A percentile compares a stretch with the other conserved stretches of the same genome.
Evolutionary conservation across 1,140 invertebrate species (phyloP).

Genomic region (Drosophila pallidifrons): DNA sequence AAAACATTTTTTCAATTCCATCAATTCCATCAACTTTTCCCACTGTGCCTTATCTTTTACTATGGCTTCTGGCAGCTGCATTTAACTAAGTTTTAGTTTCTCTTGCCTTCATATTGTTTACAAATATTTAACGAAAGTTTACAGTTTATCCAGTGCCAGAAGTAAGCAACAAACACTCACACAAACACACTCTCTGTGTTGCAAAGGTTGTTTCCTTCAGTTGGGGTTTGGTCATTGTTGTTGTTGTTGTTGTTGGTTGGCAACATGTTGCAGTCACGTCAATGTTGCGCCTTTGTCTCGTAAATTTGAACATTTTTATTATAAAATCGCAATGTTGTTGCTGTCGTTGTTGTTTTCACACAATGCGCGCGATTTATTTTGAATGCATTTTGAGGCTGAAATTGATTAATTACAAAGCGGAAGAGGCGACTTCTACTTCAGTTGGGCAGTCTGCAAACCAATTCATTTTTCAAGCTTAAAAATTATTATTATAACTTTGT

Average conservation of each 20-base stretch:
- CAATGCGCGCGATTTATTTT: conserved; percentile 75
- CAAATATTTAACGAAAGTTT: conserved; percentile 72
- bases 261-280: conserved; percentile 69
- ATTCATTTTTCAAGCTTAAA: conserved; percentile 66
- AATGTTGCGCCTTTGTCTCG: conserved; percentile 77
- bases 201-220: conserved; percentile 35
- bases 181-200: conserved; percentile 8
- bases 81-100: conserved; percentile 35
- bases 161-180: conserved; percentile 39
- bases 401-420: conserved; percentile 79
- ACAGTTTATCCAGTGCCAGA: conserved; percentile 31
- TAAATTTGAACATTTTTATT: conserved; percentile 81
- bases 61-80: conserved; percentile 44
- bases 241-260: conserved; percentile 12
- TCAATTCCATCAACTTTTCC: neutral
- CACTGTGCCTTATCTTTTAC: conserved; percentile 35
- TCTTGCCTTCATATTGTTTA: conserved; percentile 58
- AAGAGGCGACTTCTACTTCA: conserved; percentile 46
- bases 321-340: conserved; percentile 48
- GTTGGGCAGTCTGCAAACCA: conserved; percentile 1
- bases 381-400: conserved; percentile 69
- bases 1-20: neutral
- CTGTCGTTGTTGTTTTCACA: conserved; percentile 49
- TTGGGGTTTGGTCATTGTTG: conserved; percentile 26
- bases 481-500: conserved; percentile 47